phyloP scores from a whole-genome alignment of 1,140 invertebrate species.

The Calosoma granatense region DNA sequence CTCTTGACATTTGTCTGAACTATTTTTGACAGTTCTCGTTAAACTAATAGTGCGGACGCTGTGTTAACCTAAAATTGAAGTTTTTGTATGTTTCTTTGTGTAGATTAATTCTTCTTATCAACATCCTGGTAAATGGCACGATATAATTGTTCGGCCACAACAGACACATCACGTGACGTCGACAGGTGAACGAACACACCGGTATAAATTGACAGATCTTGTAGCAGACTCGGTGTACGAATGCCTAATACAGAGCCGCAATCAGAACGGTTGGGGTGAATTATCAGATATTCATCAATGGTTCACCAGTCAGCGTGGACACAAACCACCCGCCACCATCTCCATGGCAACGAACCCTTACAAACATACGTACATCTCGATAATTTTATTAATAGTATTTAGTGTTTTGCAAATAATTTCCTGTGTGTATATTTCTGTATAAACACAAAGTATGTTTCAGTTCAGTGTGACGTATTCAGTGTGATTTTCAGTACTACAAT shows the following conservation, averaged over 20 bases:
- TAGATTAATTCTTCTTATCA: slow-evolving; percentile 64
- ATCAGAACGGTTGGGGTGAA: slow-evolving; percentile 54
- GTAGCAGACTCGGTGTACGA: slow-evolving; percentile 51
- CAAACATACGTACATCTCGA: slow-evolving; percentile 5
- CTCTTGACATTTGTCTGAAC: no score
- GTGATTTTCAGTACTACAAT: no score
- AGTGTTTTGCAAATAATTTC: no score
- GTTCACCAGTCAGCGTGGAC: slow-evolving; percentile 28
- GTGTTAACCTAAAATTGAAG: no score
- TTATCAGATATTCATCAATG: slow-evolving; percentile 35
- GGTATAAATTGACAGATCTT: slow-evolving; percentile 37
- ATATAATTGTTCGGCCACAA: slow-evolving; percentile 37
- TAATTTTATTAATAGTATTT: neutral
- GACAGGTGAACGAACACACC: slow-evolving; percentile 26
- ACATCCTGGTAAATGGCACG: slow-evolving; percentile 61
- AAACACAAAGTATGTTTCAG: no score
- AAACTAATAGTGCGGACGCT: no score
- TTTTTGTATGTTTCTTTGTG: no score
- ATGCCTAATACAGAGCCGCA: slow-evolving; percentile 53
- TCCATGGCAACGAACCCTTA: neutral
- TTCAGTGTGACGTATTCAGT: no score
- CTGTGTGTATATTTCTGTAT: no score
- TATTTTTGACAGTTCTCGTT: no score
- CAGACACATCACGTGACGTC: slow-evolving; percentile 27
- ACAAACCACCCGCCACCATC: slow-evolving; percentile 11